These are phyloP conservation scores for Dallia pectoralis DNA, from an alignment of 2,797 vertebrate species.

Conservation along the genomic window DNA sequence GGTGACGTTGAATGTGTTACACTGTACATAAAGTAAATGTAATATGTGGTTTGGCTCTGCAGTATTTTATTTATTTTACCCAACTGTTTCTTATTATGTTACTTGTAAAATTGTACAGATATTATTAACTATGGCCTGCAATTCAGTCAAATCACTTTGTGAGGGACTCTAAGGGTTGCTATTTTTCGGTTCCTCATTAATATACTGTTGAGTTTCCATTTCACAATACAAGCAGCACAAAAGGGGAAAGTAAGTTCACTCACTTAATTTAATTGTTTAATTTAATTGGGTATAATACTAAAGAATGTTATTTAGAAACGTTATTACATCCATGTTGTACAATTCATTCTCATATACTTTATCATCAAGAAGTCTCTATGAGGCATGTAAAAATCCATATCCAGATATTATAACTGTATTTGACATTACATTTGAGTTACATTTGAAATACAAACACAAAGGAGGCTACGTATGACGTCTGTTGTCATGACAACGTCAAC, in stretches of 20 bases:
- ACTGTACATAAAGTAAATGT: constrained; percentile 33
- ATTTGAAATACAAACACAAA: constrained; percentile 16
- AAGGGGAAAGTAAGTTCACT: neutral
- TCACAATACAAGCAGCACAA: neutral
- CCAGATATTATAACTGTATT: neutral
- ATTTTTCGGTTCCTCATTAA: neutral
- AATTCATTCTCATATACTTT: neutral
- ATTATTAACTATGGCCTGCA: neutral
- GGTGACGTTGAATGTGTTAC: constrained; percentile 43
- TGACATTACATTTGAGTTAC: neutral
- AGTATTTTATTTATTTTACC: constrained; percentile 14
- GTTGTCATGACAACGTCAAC: constrained; percentile 44
- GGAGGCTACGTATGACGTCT: constrained; percentile 43
- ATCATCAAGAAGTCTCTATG: neutral
- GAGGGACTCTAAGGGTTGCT: neutral
- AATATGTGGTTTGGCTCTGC: too few relatives aligned
- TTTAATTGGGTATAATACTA: neutral
- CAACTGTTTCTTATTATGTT: constrained; percentile 5
- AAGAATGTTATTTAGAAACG: neutral
- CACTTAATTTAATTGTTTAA: neutral
- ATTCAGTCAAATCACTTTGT: neutral
- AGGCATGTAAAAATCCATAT: constrained; percentile 9
- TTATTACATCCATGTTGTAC: neutral
- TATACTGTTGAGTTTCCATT: neutral
- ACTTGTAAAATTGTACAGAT: neutral